These are phyloP conservation scores for Menidia beryllina DNA, from an alignment of 2,113 vertebrate genomes.

Conservation along the genomic window DNA sequence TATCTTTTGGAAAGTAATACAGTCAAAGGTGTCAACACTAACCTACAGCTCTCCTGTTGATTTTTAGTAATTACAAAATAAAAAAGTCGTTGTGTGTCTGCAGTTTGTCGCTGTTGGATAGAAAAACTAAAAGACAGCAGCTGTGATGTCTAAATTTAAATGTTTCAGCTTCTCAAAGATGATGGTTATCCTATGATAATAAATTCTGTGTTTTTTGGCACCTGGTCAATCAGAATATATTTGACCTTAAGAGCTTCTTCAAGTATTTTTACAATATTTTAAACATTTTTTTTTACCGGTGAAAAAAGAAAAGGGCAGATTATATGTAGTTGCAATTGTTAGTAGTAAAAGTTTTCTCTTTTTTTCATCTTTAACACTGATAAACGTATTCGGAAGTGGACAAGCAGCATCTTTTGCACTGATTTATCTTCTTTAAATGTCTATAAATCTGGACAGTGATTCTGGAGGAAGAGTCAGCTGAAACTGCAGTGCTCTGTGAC, in stretches of 20 bases:
- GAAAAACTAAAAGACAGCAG: not conserved
- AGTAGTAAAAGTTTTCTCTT: not conserved
- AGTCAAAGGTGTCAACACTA: constrained; percentile 2
- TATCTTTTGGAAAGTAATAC: not conserved
- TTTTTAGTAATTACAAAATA: constrained; percentile 7
- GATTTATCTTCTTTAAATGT: no score
- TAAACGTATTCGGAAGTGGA: no score
- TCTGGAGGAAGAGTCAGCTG: no score
- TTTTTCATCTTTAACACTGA: not conserved
- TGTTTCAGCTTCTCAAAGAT: constrained; percentile 3
- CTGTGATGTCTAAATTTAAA: not conserved
- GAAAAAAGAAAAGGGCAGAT: not conserved
- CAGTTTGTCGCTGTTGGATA: not conserved
- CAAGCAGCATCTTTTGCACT: no score
- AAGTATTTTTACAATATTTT: not conserved
- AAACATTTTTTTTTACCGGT: not conserved
- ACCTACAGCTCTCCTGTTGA: constrained; percentile 21
- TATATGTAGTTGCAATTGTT: not conserved
- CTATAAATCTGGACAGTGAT: no score
- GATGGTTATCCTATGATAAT: not conserved
- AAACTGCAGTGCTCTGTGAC: no score
- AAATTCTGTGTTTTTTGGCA: not conserved
- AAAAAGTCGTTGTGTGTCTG: not conserved
- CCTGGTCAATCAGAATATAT: not conserved
- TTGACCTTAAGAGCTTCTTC: not conserved